Evolutionary conservation across 2,113 vertebrate species (phyloP).

Genomic region (Sceloporus undulatus): DNA sequence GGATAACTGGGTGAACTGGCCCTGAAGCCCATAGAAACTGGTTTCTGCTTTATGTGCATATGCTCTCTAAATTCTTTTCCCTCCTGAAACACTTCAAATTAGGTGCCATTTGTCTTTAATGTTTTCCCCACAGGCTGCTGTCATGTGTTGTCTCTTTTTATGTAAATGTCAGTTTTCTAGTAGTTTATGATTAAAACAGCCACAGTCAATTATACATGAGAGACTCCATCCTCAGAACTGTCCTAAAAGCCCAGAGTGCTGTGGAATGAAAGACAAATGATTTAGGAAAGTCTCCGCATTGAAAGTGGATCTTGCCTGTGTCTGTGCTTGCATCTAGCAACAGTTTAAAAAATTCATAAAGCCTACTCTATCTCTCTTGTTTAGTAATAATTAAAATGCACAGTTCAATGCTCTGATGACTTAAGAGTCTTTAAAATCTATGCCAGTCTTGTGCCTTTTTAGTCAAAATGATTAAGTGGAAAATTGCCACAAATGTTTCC

Average conservation of each 20-base stretch:
- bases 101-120: constrained; percentile 11
- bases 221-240: constrained; percentile 14
- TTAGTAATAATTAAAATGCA: constrained; percentile 59
- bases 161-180: constrained; percentile 48
- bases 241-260: constrained; percentile 25
- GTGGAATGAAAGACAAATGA: constrained; percentile 14
- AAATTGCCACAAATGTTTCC: constrained; percentile 75
- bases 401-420: constrained; percentile 41
- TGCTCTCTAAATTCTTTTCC: not conserved
- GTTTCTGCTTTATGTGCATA: not conserved
- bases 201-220: constrained; percentile 16
- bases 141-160: not conserved
- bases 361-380: not conserved
- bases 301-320: not conserved
- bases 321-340: accelerated
- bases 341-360: constrained; percentile 29
- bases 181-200: constrained; percentile 31
- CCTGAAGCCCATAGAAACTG: not conserved
- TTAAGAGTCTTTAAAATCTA: constrained; percentile 60
- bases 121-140: not conserved
- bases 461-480: constrained; percentile 69
- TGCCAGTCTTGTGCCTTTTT: constrained; percentile 53
- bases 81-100: not conserved
- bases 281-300: not conserved
- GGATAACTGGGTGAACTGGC: not conserved